These are phyloP conservation scores for Pitangus sulphuratus DNA, from an alignment of 2,797 vertebrate genomes.

Conservation along the genomic window DNA sequence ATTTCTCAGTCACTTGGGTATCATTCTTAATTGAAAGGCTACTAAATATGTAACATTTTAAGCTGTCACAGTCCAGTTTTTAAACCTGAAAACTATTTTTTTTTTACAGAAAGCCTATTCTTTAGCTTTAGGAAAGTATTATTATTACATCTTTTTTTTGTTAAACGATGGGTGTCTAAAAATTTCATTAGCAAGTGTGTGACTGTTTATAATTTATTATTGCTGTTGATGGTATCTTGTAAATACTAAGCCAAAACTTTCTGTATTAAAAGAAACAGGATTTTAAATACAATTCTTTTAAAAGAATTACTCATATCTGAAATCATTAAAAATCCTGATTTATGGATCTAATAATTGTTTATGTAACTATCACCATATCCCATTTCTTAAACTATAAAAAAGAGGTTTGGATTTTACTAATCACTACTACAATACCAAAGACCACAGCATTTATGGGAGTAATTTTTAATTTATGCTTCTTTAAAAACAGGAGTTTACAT, in stretches of 20 bases:
- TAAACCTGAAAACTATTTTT: not conserved
- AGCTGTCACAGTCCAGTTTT: not conserved
- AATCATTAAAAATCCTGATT: not conserved
- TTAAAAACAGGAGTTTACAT: constrained; percentile 1
- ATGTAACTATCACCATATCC: not conserved
- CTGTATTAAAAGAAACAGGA: not conserved
- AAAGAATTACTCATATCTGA: not conserved
- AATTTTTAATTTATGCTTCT: not conserved
- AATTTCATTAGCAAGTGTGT: not conserved
- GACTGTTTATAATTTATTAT: constrained; percentile 9
- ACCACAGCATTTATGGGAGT: not conserved
- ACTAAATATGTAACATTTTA: not conserved
- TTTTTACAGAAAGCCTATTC: not conserved
- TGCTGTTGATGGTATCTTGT: not conserved
- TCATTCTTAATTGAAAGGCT: constrained; percentile 3
- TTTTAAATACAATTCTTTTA: not conserved
- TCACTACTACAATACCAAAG: not conserved
- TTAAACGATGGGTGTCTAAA: not conserved
- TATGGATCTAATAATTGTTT: not conserved
- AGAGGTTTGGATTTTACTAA: not conserved
- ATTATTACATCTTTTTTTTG: not conserved
- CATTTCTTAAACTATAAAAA: not conserved
- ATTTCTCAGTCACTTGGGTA: not conserved
- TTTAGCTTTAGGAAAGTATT: not conserved
- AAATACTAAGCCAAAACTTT: constrained; percentile 4